Evolutionary conservation across 2,888 invertebrate species (phyloP).

Genomic region (Parnassius smintheus): DNA sequence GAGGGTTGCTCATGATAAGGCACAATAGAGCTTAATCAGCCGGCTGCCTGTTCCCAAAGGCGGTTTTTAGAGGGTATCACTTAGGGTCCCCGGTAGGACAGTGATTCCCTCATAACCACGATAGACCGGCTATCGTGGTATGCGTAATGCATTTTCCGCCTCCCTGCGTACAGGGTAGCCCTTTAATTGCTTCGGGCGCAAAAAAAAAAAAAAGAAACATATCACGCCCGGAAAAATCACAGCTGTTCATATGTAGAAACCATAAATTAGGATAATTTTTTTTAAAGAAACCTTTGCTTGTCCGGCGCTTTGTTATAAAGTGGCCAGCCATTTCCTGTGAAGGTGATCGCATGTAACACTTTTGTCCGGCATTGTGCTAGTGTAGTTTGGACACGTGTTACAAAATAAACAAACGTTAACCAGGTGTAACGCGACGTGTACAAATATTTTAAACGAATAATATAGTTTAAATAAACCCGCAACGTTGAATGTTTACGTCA

Average conservation of each 20-base stretch:
- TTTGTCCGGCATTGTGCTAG: constrained; percentile 40
- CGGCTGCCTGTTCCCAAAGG: too few species aligned
- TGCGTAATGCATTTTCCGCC: too few species aligned
- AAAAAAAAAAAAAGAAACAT: too few species aligned
- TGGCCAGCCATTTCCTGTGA: constrained; percentile 43
- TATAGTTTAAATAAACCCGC: neutral
- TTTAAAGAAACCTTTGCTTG: constrained; percentile 30
- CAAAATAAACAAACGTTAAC: constrained; percentile 40
- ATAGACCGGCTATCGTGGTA: too few species aligned
- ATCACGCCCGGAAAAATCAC: constrained; percentile 54
- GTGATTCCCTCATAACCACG: too few species aligned
- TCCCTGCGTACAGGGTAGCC: too few species aligned
- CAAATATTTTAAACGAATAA: constrained; percentile 1
- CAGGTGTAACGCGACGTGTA: constrained; percentile 38
- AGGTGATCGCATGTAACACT: constrained; percentile 37
- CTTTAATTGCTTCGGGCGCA: too few species aligned
- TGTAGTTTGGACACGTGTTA: constrained; percentile 48
- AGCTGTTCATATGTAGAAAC: constrained; percentile 46
- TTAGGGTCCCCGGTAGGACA: too few species aligned
- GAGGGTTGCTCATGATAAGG: too few species aligned
- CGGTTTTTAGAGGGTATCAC: too few species aligned
- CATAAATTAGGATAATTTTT: constrained; percentile 31
- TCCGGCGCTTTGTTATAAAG: constrained; percentile 33
- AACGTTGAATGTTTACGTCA: neutral
- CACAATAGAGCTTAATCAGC: too few species aligned